phyloP scores from a whole-genome alignment of 1,140 invertebrate species.

The Parapsyche elsis region DNA sequence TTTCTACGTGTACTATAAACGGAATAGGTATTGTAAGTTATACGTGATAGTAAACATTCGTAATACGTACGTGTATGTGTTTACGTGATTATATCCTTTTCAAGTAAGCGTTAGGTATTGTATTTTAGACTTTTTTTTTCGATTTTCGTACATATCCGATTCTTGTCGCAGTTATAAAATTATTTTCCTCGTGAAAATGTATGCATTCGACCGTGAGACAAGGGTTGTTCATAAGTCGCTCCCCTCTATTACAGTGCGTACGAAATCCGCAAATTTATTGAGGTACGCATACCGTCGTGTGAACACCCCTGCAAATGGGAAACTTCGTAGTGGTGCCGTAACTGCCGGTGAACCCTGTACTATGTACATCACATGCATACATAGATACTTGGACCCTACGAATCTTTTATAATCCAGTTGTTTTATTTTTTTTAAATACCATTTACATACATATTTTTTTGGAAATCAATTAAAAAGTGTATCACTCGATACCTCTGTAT shows the following conservation, averaged over 20 bases:
- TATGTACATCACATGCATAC: background rate
- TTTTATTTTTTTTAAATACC: background rate
- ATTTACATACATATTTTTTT: too few species aligned
- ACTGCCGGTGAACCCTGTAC: background rate
- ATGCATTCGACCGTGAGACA: background rate
- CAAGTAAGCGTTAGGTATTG: too few species aligned
- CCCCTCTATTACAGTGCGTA: background rate
- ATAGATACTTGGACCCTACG: background rate
- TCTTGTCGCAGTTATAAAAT: too few species aligned
- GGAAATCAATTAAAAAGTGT: too few species aligned
- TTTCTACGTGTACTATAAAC: too few species aligned
- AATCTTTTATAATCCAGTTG: background rate
- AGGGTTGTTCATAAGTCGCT: background rate
- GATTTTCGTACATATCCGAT: too few species aligned
- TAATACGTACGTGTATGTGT: too few species aligned
- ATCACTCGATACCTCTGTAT: too few species aligned
- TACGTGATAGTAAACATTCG: too few species aligned
- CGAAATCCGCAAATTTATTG: conserved; percentile 4
- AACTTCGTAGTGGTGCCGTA: background rate
- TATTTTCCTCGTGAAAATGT: background rate
- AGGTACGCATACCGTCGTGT: background rate
- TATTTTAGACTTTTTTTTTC: too few species aligned
- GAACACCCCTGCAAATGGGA: background rate
- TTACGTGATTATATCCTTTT: too few species aligned
- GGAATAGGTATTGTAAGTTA: too few species aligned